Conservation (phyloP, 1,140 invertebrate genomes). For the Pseudomyrmex dendroicus region DNA sequence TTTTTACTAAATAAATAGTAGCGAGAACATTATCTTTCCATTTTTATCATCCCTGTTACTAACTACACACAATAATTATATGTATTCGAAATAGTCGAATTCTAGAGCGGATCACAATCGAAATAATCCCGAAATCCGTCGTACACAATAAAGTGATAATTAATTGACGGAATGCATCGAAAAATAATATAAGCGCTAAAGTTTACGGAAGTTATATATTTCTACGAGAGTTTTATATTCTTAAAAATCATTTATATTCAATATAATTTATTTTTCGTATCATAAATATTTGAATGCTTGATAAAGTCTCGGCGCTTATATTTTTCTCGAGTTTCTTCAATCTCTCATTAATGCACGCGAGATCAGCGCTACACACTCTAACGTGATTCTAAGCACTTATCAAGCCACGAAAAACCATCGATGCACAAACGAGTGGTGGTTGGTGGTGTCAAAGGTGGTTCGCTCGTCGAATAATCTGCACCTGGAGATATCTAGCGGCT, state of each 20-base stretch:
- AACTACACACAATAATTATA: neutral
- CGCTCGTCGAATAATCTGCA: conserved; percentile 22
- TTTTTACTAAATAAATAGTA: conserved; percentile 67
- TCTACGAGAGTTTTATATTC: neutral
- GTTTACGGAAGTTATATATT: neutral
- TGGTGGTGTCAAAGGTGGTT: conserved; percentile 20
- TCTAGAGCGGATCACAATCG: no score
- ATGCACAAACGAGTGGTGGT: conserved; percentile 54
- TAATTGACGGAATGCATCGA: neutral
- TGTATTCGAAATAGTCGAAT: no score
- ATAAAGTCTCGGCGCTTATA: neutral
- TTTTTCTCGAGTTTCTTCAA: neutral
- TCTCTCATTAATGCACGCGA: conserved; percentile 37
- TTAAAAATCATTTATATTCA: no score
- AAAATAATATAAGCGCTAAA: conserved; percentile 20
- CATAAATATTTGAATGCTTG: neutral
- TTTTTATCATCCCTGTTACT: conserved; percentile 45
- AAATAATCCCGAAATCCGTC: neutral
- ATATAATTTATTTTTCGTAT: neutral
- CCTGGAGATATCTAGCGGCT: conserved; percentile 49
- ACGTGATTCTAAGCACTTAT: conserved; percentile 47
- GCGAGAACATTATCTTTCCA: conserved; percentile 55
- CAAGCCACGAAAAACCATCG: conserved; percentile 38
- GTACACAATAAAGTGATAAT: neutral
- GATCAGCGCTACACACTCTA: conserved; percentile 39